A percentile compares a stretch with the other conserved stretches of the same genome.
Evolutionary conservation across 37 sponge, comb jelly and placozoan genomes (phyloP).

Genomic region (Aphrocallistes beatrix): DNA sequence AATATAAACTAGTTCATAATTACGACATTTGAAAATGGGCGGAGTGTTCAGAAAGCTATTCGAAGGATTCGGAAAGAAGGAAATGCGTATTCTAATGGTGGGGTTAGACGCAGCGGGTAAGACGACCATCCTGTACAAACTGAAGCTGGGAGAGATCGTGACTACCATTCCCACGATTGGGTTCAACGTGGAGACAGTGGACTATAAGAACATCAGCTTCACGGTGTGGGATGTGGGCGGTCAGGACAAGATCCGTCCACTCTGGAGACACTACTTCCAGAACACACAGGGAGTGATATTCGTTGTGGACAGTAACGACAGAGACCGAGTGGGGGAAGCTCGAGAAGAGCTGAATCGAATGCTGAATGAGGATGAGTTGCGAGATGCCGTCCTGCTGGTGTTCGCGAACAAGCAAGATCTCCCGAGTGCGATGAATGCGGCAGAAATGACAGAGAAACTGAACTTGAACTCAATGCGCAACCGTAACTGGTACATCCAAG

Average conservation of each 20-base stretch:
- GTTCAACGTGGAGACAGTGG: constrained; percentile 93
- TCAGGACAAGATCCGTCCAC: constrained; percentile 98
- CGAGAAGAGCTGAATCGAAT: constrained; percentile 76
- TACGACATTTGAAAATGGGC: background rate
- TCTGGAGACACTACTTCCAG: constrained; percentile 99
- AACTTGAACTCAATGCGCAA: constrained; percentile 69
- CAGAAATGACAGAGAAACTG: constrained; percentile 95
- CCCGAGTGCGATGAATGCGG: constrained; percentile 99
- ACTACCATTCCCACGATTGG: constrained; percentile 99
- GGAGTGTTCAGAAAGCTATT: constrained; percentile 11
- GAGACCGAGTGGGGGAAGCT: constrained; percentile 86
- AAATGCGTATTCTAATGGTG: constrained; percentile 80
- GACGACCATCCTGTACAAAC: constrained; percentile 97
- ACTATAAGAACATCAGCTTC: constrained; percentile 97
- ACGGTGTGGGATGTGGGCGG: constrained; percentile 99
- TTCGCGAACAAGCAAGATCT: constrained; percentile 99
- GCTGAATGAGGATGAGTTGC: constrained; percentile 89
- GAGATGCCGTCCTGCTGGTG: constrained; percentile 75
- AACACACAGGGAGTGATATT: constrained; percentile 98
- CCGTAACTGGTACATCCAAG: constrained; percentile 97
- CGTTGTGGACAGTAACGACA: constrained; percentile 97
- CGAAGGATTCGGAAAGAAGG: constrained; percentile 22
- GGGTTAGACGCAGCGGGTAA: constrained; percentile 97
- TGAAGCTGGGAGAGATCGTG: constrained; percentile 97
- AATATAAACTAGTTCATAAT: background rate